Conservation (phyloP, 2,888 invertebrate species). For the Drosophila meridionalis region DNA sequence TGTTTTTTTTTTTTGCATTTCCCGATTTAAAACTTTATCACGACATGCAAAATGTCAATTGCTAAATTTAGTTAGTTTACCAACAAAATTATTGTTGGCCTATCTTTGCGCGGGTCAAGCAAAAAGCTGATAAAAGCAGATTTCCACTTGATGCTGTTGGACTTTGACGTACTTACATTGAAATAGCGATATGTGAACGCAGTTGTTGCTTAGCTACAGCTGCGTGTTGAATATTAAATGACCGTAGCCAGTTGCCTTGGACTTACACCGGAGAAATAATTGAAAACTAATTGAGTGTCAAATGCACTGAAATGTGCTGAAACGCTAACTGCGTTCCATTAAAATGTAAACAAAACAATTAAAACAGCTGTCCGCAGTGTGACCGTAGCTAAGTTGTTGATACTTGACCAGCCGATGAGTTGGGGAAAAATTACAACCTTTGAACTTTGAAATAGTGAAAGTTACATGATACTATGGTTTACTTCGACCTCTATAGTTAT, state of each 20-base stretch:
- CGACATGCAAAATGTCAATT: not conserved
- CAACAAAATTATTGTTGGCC: not conserved
- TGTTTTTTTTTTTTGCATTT: slow-evolving; percentile 16
- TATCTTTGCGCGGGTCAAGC: slow-evolving; percentile 10
- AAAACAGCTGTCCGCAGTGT: slow-evolving; percentile 50
- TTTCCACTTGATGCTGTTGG: slow-evolving; percentile 5
- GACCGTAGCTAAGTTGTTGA: slow-evolving; percentile 18
- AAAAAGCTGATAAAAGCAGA: slow-evolving; percentile 15
- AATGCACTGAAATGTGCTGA: slow-evolving; percentile 23
- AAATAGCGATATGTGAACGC: slow-evolving; percentile 1
- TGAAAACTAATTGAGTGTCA: slow-evolving; percentile 10
- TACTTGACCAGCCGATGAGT: not conserved
- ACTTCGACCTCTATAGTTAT: not conserved
- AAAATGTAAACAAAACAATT: slow-evolving; percentile 59
- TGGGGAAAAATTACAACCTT: not conserved
- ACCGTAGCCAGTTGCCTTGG: not conserved
- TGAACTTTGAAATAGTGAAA: not conserved
- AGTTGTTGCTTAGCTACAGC: slow-evolving; percentile 1
- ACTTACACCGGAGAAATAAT: slow-evolving; percentile 10
- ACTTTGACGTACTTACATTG: slow-evolving; percentile 39
- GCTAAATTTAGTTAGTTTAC: not conserved
- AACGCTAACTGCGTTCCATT: slow-evolving; percentile 46
- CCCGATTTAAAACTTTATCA: slow-evolving; percentile 16
- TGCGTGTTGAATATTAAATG: slow-evolving; percentile 5
- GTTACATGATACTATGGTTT: not conserved